Conservation (phyloP, 2,113 vertebrate species). For the Ibidorhyncha struthersii region DNA sequence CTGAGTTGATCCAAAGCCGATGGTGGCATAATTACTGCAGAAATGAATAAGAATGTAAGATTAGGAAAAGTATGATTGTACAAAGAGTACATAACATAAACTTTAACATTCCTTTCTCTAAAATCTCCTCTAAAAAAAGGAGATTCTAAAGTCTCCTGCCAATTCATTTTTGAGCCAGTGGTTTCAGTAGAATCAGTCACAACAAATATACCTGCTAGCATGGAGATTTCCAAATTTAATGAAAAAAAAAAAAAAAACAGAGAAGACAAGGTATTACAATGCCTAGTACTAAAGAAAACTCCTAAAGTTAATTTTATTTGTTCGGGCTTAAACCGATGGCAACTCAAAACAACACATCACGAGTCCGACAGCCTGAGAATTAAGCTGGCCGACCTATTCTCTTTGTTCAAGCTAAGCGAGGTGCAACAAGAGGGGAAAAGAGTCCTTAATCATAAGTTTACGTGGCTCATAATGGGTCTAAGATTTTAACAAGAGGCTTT, state of each 20-base stretch:
- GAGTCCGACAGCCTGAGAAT: background rate
- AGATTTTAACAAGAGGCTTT: background rate
- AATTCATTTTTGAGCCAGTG: background rate
- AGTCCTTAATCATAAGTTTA: background rate
- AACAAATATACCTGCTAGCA: background rate
- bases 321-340: background rate
- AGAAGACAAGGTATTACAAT: background rate
- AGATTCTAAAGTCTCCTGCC: background rate
- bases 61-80: background rate
- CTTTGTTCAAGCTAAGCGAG: background rate
- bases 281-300: background rate
- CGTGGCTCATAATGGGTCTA: rapidly evolving
- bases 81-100: background rate
- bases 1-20: conserved; percentile 98
- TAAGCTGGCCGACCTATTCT: rapidly evolving
- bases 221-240: background rate
- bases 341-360: background rate
- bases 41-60: conserved; percentile 15
- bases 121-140: background rate
- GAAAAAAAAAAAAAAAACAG: background rate
- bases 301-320: background rate
- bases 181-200: background rate
- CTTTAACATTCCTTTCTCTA: background rate
- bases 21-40: conserved; percentile 96
- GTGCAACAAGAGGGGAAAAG: background rate